Evolutionary conservation across 2,888 invertebrate genomes (phyloP), one percentile per base, ranked within the genome.

Genomic region (Scaptomyza reducta): DNA sequence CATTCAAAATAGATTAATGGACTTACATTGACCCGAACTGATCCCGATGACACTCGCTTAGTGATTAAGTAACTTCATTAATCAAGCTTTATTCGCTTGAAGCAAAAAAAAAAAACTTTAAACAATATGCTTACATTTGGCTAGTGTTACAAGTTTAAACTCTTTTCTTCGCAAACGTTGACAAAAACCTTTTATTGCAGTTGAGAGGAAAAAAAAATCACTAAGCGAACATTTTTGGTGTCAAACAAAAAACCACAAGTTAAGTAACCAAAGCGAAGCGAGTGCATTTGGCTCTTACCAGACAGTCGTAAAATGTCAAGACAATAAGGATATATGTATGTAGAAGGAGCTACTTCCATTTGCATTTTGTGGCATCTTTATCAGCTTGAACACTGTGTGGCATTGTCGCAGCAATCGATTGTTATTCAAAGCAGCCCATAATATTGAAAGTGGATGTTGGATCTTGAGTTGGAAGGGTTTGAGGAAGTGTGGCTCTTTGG

Each of bases 341-440:
- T 35, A 13, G 16, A 31, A 18, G 49, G 50, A 70, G 77, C 57
- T 56, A 64, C 66, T 59, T 57, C 60, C 61, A 75, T 69, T 62
- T 68, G 73, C 65, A 77, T 70, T 49, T 16, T 40, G 38, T 55
- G 65, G 41, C 77, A 79, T 67, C 75, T 65, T 53, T 72, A 77
- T 80, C 84, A 80, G 74, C 63, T 77, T 22, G 22, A 22, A 40
- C 66, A 60, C 46, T 63, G 67, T 31, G 31, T 31, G 31, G 66
- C 69, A 72, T 74, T 81, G 87, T 79, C 76, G 70, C 76, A 74
- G 4, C 16, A 16, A 87, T 83, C 83, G 87, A 83, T 87, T 85
- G 84, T 87, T 87, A 85, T 87, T 85, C 86, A 85, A 85, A 85
- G 86, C 66, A 77, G 79, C 74, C 79, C 69, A 87, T 84, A 84